Evolutionary conservation across 2,113 vertebrate genomes (phyloP), one percentile per base, ranked within the genome.

Genomic region (Bufo bufo): DNA sequence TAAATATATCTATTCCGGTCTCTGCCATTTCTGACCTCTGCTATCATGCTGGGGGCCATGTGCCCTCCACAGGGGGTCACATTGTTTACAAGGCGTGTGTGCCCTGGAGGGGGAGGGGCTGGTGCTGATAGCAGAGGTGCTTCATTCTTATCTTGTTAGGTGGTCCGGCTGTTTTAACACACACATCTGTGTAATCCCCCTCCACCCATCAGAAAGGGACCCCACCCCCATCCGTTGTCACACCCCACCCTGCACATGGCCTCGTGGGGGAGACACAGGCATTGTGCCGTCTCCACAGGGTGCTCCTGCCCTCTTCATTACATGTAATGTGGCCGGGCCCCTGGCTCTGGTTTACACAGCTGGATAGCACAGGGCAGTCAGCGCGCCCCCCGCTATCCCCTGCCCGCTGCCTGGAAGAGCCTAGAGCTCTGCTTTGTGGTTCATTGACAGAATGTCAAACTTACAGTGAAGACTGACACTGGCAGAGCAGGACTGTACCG

Each of bases 61-160:
- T 23, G 33, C 14, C 58, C 6, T 17, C 33, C 93, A 94, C 95
- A 96, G 91, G 96, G 33, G 95, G 95, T 95, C 95, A 95, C 95
- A 33, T 96, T 96, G 95, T 97, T 98, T 97, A 97, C 96, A 96
- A 96, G 96, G 92, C 93, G 90, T 94, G 91, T 91, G 90, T 87
- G 91, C 90, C 87, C 92, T 93, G 94, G 93, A 94, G 95, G 94
- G 93, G 92, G 94, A 93, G 93, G 95, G 47, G 19, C 3, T 20
- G 94, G 94, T 95, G 94, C 96, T 95, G 96, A 97, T 97, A 97
- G 97, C 96, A 96, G 97, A 96, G 96, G 95, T 95, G 93, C 96
- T 97, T 96, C 95, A 94, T 94, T 94, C 94, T 93, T 91, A 86
- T 94, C 97, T 96, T 96, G 96, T 97, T 97, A 95, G 94, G 94